phyloP scores from a whole-genome alignment of 2,113 vertebrate genomes.

The Otis tarda region DNA sequence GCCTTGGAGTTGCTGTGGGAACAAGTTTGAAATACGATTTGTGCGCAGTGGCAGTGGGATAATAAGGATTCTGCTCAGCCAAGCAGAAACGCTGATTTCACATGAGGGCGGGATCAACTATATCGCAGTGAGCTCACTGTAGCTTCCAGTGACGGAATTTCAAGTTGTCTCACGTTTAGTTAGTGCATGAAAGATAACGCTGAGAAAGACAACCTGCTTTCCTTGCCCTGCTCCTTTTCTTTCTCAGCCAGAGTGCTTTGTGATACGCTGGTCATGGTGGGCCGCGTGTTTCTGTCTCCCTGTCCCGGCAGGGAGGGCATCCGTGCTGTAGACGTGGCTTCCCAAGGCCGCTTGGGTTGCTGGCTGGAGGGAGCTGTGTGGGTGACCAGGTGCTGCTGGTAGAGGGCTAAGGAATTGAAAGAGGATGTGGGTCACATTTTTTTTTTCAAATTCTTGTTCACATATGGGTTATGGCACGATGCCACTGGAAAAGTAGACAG shows the following conservation, averaged over 20 bases:
- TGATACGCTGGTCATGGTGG: fast-evolving
- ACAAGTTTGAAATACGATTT: fast-evolving
- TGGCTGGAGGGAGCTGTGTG: neutral
- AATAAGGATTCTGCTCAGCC: neutral
- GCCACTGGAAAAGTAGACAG: neutral
- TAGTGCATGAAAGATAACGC: neutral
- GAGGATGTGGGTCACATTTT: conserved; percentile 1
- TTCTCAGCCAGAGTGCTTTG: neutral
- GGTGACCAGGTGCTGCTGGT: neutral
- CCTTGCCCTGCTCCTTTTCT: neutral
- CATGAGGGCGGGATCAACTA: fast-evolving
- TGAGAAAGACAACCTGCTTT: neutral
- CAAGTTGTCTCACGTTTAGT: neutral
- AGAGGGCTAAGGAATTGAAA: neutral
- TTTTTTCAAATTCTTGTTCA: neutral
- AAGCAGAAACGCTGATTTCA: neutral
- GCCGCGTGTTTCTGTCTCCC: fast-evolving
- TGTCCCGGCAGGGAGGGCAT: neutral
- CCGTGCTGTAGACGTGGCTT: fast-evolving
- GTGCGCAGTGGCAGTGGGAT: neutral
- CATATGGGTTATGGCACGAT: neutral
- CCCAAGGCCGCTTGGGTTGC: neutral
- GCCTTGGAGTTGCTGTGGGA: neutral
- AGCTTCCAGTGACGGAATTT: neutral
- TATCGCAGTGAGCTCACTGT: neutral